phyloP scores from a whole-genome alignment of 30 jellyfish, hydroid and myxozoan genomes.

The Turritopsis rubra region DNA sequence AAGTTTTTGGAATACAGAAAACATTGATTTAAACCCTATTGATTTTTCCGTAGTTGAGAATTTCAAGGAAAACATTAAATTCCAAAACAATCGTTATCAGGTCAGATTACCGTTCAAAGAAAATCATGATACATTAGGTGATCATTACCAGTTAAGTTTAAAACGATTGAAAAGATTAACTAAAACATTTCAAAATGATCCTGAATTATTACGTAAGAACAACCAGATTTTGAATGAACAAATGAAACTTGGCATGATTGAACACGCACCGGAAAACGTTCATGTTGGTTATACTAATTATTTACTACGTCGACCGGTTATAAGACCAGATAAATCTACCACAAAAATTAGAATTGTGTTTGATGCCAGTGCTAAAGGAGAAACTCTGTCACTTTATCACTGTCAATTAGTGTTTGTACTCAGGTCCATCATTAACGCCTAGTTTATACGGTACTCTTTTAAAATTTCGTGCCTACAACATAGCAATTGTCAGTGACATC shows the following conservation, averaged over 20 bases:
- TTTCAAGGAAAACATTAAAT: neutral
- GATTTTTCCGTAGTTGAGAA: constrained; percentile 1
- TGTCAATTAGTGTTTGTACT: neutral
- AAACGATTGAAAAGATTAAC: neutral
- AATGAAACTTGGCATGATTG: neutral
- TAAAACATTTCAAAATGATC: neutral
- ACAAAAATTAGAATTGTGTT: neutral
- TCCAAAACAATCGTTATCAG: neutral
- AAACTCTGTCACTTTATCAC: neutral
- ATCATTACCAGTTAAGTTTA: neutral
- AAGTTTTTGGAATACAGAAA: neutral
- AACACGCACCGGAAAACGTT: neutral
- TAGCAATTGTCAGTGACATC: neutral
- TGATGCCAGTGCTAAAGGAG: neutral
- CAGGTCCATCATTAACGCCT: neutral
- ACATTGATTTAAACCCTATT: neutral
- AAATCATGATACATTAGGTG: neutral
- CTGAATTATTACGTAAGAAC: neutral
- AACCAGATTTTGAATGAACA: neutral
- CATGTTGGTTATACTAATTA: neutral
- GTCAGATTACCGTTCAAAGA: constrained; percentile 13
- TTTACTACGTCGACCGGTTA: neutral
- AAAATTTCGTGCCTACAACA: neutral
- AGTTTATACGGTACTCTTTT: neutral
- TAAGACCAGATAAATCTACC: neutral